Evolutionary conservation across 2,797 vertebrate species (phyloP).

Genomic region (Fundulus diaphanus): DNA sequence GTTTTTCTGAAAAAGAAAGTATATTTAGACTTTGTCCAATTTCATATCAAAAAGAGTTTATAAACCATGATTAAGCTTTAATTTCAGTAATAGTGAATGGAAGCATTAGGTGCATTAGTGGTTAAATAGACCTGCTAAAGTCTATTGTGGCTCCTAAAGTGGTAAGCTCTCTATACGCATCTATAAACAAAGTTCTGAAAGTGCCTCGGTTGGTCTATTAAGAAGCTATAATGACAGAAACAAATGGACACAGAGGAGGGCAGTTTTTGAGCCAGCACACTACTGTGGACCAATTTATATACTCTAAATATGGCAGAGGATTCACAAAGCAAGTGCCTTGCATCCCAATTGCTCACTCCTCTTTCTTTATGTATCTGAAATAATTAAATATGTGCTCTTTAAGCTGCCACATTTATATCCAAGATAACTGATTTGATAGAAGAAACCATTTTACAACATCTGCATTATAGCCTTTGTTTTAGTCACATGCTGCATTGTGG

Average conservation of each 20-base stretch:
- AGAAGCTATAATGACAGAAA: constrained; percentile 52
- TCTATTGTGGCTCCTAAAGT: no score
- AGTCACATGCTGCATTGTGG: neutral
- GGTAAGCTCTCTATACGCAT: constrained; percentile 37
- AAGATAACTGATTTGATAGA: constrained; percentile 59
- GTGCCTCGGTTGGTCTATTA: constrained; percentile 64
- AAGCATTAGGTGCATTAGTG: constrained; percentile 42
- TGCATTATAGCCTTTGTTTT: constrained; percentile 34
- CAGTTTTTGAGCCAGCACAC: constrained; percentile 53
- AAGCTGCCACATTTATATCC: constrained; percentile 46
- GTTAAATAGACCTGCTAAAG: constrained; percentile 46
- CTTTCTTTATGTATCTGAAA: constrained; percentile 34
- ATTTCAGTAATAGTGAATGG: constrained; percentile 31
- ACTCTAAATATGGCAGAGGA: constrained; percentile 58
- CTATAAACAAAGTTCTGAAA: constrained; percentile 49
- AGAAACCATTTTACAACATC: constrained; percentile 53
- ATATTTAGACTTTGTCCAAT: neutral
- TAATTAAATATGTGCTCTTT: constrained; percentile 68
- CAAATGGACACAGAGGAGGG: constrained; percentile 57
- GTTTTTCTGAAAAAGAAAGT: constrained; percentile 22
- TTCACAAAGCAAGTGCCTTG: constrained; percentile 47
- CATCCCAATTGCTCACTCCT: constrained; percentile 50
- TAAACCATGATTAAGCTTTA: constrained; percentile 24
- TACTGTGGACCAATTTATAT: constrained; percentile 58
- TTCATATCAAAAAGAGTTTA: constrained; percentile 19